phyloP scores from a whole-genome alignment of 2,888 invertebrate species.

The Ophioninae sp. region DNA sequence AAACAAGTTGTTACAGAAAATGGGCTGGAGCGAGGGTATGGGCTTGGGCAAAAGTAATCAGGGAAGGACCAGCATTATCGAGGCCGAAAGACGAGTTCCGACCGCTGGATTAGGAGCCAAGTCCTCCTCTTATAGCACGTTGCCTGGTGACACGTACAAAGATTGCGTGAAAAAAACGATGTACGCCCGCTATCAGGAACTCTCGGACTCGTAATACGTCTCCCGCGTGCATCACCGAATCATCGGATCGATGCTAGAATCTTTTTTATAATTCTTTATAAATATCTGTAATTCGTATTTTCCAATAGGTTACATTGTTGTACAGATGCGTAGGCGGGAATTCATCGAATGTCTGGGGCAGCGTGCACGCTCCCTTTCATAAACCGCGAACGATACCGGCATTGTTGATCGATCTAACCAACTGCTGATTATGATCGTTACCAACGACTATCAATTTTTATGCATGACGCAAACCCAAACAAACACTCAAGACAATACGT shows the following conservation, averaged over 20 bases:
- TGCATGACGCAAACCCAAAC: not conserved
- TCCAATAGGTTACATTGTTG: slow-evolving; percentile 41
- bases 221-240: not conserved
- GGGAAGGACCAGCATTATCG: slow-evolving; percentile 95
- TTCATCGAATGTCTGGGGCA: not conserved
- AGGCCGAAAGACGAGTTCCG: slow-evolving; percentile 84
- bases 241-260: slow-evolving; percentile 12
- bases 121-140: slow-evolving; percentile 88
- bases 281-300: slow-evolving; percentile 53
- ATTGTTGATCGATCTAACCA: not conserved
- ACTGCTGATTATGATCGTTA: not conserved
- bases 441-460: not conserved
- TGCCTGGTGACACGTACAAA: slow-evolving; percentile 93
- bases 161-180: slow-evolving; percentile 95
- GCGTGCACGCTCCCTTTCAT: not conserved
- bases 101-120: slow-evolving; percentile 95
- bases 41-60: slow-evolving; percentile 97
- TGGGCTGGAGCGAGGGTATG: slow-evolving; percentile 99
- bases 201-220: slow-evolving; percentile 83
- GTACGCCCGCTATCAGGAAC: slow-evolving; percentile 93
- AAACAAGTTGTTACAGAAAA: slow-evolving; percentile 96
- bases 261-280: slow-evolving; percentile 48
- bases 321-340: slow-evolving; percentile 1
- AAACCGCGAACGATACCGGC: not conserved
- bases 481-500: not conserved